Base-by-base conservation (phyloP, 1,140 invertebrate species). In the Dinothrombium tinctorium region DNA sequence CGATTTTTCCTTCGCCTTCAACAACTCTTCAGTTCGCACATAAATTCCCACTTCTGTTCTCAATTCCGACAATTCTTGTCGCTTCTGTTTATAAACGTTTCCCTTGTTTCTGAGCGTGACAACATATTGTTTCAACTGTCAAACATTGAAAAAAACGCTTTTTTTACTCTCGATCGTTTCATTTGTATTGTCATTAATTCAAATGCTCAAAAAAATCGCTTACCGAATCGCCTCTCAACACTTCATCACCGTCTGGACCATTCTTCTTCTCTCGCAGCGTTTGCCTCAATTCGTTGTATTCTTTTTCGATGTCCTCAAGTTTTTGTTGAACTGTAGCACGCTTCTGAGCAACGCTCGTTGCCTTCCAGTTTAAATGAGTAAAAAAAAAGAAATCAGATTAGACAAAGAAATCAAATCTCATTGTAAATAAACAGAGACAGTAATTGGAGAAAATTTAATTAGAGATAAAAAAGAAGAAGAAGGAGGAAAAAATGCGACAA, bases 61-160 rank as follows among this genome's bases (percentile, higher is more conserved):
- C 15, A 76, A 55, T 33, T 73, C 70, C 26, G 71, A 66, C 33
- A 81, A 56, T 56, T 76, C 72, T 6, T 73, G 66, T 52, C 72
- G 62, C 50, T 74, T 74, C 49, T 73, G 66, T 57, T 82, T 83
- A 53, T 83, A 83, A 0, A 74, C 59, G 3, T 70, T 72, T 51
- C 74, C 78, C 51, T 78, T 79, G 28, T 70, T 69, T 37, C 77
- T 65, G 19, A 83, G 54, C 48, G 73, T 71, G 52, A 70, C 73
- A 0, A 83, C 73, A 56, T 81, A 84, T 44, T 71, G 66, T 56
- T 82, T 81, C 48, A 82, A 71, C 56, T 66, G 46, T 28, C 53
- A 48, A 25, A 33, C 15, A 7, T 33, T 33, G 6, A 6, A 33
- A 33, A 33, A 33, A 33, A 6, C 7, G 7, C 17, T 33, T 9